Percentiles rank a stretch among this genome's conserved stretches.
Evolutionary conservation across 53 echinoderm and acorn worm species (phyloP).

Genomic region (Astropecten irregularis): DNA sequence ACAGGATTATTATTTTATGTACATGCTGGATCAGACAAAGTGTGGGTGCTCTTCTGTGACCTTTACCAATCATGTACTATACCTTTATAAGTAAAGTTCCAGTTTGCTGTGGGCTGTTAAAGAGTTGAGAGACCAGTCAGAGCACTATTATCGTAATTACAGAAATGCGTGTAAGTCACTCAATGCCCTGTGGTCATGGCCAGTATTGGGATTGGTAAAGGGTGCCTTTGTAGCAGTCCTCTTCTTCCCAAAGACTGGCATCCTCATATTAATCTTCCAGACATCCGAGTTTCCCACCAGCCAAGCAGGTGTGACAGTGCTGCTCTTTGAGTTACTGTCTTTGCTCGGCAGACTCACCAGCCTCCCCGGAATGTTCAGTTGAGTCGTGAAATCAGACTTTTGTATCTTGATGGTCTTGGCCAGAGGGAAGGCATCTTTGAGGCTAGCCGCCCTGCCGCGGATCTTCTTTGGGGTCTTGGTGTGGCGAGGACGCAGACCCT

Average conservation of each 20-base stretch:
- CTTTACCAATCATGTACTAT: too few species aligned
- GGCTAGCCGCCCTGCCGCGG: constrained; percentile 62
- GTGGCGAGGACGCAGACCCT: constrained; percentile 68
- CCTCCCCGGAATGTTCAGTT: constrained; percentile 59
- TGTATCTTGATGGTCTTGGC: constrained; percentile 67
- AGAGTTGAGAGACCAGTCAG: too few species aligned
- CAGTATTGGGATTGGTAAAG: too few species aligned
- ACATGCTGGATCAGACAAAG: too few species aligned
- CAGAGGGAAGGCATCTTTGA: constrained; percentile 84
- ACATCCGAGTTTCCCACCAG: constrained; percentile 49
- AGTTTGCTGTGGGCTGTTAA: too few species aligned
- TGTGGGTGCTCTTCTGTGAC: too few species aligned
- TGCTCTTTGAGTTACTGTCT: not conserved
- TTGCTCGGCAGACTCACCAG: constrained; percentile 46
- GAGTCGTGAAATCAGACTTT: constrained; percentile 60
- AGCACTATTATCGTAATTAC: too few species aligned
- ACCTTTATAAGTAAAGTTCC: too few species aligned
- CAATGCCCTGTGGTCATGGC: not conserved
- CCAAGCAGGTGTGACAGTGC: not conserved
- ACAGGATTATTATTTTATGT: too few species aligned
- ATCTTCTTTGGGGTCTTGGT: constrained; percentile 68
- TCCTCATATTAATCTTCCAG: constrained; percentile 79
- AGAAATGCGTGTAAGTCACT: constrained; percentile 27
- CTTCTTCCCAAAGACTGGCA: constrained; percentile 75
- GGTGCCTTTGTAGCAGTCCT: not conserved